Conservation (phyloP, 1,140 invertebrate species). For the Eulimnadia texana region DNA sequence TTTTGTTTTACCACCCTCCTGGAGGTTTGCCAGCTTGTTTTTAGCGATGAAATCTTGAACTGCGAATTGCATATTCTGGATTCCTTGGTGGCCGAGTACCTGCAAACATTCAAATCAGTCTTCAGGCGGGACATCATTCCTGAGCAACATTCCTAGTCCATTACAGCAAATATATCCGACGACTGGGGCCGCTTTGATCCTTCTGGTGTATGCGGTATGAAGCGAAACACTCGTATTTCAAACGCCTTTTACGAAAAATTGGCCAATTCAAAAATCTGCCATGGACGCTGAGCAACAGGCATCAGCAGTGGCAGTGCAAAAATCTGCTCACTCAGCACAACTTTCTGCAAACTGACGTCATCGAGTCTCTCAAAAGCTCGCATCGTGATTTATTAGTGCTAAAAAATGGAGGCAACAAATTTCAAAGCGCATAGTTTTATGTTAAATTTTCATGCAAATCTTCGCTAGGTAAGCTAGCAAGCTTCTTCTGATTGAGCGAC, state of each 20-base stretch:
- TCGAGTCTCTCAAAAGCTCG: too few relatives aligned
- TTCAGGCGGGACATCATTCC: slow-evolving; percentile 7
- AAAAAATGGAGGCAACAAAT: background rate
- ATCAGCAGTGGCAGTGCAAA: slow-evolving; percentile 7
- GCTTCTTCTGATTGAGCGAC: background rate
- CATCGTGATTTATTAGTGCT: too few relatives aligned
- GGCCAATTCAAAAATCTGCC: slow-evolving; percentile 7
- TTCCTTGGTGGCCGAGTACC: slow-evolving; percentile 2
- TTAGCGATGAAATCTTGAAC: slow-evolving; percentile 10
- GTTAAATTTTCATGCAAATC: background rate
- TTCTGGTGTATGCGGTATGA: slow-evolving; percentile 17
- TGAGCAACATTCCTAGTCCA: slow-evolving; percentile 14
- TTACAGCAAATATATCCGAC: slow-evolving; percentile 4
- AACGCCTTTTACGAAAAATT: slow-evolving; percentile 7
- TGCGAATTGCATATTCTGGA: slow-evolving; percentile 2
- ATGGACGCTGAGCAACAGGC: background rate
- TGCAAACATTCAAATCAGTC: background rate
- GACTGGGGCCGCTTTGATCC: slow-evolving; percentile 4
- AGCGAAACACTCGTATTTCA: slow-evolving; percentile 14
- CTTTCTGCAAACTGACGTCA: too few relatives aligned
- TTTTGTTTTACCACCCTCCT: slow-evolving; percentile 1
- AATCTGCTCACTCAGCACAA: background rate
- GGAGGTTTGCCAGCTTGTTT: slow-evolving; percentile 6
- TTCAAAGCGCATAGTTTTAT: background rate
- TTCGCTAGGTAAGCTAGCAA: background rate